These are phyloP conservation scores for Tympanuchus pallidicinctus DNA, from an alignment of 2,113 vertebrate genomes.

Conservation along the genomic window DNA sequence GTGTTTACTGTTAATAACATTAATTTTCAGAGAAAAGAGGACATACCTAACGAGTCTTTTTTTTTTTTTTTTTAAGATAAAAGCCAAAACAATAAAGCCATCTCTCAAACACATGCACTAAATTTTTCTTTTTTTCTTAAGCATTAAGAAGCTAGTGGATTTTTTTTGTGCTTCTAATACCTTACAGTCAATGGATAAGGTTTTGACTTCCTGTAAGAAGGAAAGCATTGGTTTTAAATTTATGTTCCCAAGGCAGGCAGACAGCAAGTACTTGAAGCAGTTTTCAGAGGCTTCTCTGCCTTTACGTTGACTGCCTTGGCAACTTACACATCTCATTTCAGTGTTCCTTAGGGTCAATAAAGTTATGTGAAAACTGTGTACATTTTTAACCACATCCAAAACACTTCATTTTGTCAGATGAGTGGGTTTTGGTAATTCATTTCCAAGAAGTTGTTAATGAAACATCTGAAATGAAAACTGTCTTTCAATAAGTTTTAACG, in stretches of 20 bases:
- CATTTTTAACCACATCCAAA: not conserved
- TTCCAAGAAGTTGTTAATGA: not conserved
- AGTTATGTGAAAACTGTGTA: not conserved
- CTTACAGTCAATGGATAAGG: not conserved
- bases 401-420: not conserved
- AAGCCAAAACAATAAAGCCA: not conserved
- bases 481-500: not conserved
- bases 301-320: not conserved
- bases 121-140: not conserved
- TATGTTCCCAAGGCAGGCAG: not conserved
- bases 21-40: not conserved
- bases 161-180: not conserved
- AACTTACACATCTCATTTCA: not conserved
- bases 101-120: not conserved
- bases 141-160: not conserved
- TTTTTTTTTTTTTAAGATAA: not conserved
- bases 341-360: not conserved
- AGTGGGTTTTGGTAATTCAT: not conserved
- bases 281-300: not conserved
- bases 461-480: not conserved
- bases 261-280: not conserved
- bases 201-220: not conserved
- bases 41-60: not conserved
- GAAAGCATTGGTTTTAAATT: not conserved
- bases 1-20: not conserved